These are phyloP conservation scores for Astyanax mexicanus DNA, from an alignment of 2,797 vertebrate genomes.

Conservation along the genomic window DNA sequence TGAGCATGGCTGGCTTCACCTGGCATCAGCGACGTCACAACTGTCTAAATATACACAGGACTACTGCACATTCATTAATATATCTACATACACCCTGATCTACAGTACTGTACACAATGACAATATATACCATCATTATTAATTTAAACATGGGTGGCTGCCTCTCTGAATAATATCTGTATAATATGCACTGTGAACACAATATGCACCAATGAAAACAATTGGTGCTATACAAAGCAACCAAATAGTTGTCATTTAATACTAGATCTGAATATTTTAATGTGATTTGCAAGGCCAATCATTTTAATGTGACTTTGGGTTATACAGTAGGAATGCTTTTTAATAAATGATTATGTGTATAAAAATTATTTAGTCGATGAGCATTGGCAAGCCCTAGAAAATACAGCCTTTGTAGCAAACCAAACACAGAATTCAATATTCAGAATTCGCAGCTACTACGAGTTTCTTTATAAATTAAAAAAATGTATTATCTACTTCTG, in stretches of 20 bases:
- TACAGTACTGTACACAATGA: conserved; percentile 6
- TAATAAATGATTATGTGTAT: too few relatives aligned
- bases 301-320: background rate
- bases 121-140: background rate
- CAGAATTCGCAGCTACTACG: too few relatives aligned
- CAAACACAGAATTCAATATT: too few relatives aligned
- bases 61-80: conserved; percentile 22
- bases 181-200: background rate
- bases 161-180: background rate
- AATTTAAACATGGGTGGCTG: background rate
- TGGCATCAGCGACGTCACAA: conserved; percentile 61
- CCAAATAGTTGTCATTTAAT: background rate
- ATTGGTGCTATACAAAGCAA: background rate
- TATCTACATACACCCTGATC: conserved; percentile 1
- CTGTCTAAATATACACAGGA: conserved; percentile 62
- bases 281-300: background rate
- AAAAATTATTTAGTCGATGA: too few relatives aligned
- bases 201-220: background rate
- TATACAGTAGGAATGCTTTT: too few relatives aligned
- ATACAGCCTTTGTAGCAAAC: too few relatives aligned
- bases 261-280: background rate
- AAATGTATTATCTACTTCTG: too few relatives aligned
- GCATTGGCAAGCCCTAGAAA: too few relatives aligned
- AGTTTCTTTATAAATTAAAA: too few relatives aligned
- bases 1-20: conserved; percentile 41